Conservation (phyloP, 2,797 vertebrate genomes). For the Nyctalus aviator region DNA sequence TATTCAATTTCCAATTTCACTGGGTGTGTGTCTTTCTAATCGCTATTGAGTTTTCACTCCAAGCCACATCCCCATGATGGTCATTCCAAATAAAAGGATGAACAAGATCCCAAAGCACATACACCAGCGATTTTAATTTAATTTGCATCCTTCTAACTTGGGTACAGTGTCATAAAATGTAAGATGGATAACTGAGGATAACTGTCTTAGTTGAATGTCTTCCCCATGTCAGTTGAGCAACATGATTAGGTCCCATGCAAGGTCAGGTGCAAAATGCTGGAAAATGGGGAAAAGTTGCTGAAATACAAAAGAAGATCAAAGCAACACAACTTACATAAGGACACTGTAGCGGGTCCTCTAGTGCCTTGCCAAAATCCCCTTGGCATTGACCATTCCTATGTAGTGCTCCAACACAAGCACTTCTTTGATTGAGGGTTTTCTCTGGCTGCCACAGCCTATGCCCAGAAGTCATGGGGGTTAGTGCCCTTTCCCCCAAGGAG, state of each 20-base stretch:
- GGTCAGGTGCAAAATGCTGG: neutral
- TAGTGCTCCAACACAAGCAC: neutral
- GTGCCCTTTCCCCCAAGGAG: neutral
- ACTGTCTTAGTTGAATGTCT: neutral
- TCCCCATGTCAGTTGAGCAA: neutral
- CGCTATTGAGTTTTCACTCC: neutral
- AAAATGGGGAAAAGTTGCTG: too few species aligned
- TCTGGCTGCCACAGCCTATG: neutral
- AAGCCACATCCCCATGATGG: neutral
- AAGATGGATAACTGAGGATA: neutral
- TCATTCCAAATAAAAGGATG: neutral
- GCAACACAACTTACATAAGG: neutral
- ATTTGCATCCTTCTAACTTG: neutral
- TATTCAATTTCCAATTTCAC: constrained; percentile 47
- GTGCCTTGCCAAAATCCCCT: neutral
- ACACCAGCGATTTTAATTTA: neutral
- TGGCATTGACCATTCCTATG: neutral
- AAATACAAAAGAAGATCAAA: neutral
- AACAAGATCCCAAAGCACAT: neutral
- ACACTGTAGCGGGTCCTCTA: neutral
- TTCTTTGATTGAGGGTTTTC: neutral
- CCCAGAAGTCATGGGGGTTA: neutral
- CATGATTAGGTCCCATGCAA: neutral
- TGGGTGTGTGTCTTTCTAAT: neutral
- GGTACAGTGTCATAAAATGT: neutral